A percentile compares a stretch with the other conserved stretches of the same genome.
Evolutionary conservation across 2,797 vertebrate genomes (phyloP).

Genomic region (Aselliscus stoliczkanus): DNA sequence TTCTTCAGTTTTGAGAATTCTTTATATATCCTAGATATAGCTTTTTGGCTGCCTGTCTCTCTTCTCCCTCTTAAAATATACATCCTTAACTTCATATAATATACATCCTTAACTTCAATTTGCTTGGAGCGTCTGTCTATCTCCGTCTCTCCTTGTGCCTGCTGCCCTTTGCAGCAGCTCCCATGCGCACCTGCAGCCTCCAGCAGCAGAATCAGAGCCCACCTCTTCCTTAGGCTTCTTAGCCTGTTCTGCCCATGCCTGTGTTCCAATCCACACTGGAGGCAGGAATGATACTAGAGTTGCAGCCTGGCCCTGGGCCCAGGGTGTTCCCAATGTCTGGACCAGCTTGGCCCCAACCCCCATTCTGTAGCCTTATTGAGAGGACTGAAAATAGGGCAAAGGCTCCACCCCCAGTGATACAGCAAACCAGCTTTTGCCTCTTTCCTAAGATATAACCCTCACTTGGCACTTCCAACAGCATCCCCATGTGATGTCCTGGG

Average conservation of each 20-base stretch:
- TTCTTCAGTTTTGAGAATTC: background rate
- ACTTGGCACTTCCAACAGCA: background rate
- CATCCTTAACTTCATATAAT: background rate
- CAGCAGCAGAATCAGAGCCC: background rate
- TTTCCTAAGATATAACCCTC: background rate
- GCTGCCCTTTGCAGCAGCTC: background rate
- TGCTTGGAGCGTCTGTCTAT: background rate
- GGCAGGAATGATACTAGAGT: background rate
- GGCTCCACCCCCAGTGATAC: background rate
- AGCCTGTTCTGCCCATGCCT: background rate
- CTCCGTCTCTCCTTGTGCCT: background rate
- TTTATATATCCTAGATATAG: background rate
- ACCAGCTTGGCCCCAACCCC: background rate
- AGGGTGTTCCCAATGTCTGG: too few species aligned
- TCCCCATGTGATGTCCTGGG: background rate
- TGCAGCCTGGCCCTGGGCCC: background rate
- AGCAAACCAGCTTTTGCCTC: background rate
- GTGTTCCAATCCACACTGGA: background rate
- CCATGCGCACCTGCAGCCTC: background rate
- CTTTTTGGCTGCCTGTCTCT: background rate
- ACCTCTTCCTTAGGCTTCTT: background rate
- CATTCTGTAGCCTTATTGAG: background rate
- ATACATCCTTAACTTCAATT: too few species aligned
- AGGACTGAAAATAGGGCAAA: background rate
- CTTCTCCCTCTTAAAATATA: background rate